Evolutionary conservation across 2,888 invertebrate species (phyloP), one percentile per base, ranked within the genome.

Genomic region (Tetragnatha montana): DNA sequence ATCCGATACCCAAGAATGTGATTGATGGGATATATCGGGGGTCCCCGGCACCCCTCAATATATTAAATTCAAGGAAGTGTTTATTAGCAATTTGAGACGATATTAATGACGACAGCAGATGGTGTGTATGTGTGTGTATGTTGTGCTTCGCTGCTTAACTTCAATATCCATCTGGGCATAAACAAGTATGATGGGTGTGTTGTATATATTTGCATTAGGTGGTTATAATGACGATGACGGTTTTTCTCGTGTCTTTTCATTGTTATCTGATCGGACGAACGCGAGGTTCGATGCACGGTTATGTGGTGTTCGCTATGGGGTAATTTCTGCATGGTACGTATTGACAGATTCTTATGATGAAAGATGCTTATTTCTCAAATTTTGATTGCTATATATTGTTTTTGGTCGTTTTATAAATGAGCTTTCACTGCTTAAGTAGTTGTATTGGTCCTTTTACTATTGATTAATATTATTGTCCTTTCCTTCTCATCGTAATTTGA

Each of bases 11-110:
- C 80, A 73, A 74, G 19, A 80, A n/a, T 19, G 17, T 21, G 47
- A 84, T 75, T 35, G 35, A 35, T 35, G 35, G 35, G 35, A 4
- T 35, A 4, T 35, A 35, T 35, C 35, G 35, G 35, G 35, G 35
- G 35, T 35, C 35, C 35, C 4, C 71, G 60, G 60, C 47, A 70
- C 51, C 60, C 47, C 70, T 89, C 85, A 76, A 89, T 89, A 89
- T 89, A 89, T 89, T 89, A 89, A 4, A 89, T 89, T 80, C 68
- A 73, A 75, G 84, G 85, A 89, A 85, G 89, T 80, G 89, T 89
- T 89, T 89, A 85, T 89, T 89, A 85, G 89, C 85, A 89, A 89
- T 89, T 89, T 89, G 81, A 85, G 85, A 70, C 51, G 76, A 88
- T 85, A 88, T 81, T 88, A 88, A 83, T 73, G 79, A 51, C 50